Evolutionary conservation across 2,888 invertebrate genomes (phyloP), one percentile per base, ranked within the genome.

Genomic region (Polia nebulosa): DNA sequence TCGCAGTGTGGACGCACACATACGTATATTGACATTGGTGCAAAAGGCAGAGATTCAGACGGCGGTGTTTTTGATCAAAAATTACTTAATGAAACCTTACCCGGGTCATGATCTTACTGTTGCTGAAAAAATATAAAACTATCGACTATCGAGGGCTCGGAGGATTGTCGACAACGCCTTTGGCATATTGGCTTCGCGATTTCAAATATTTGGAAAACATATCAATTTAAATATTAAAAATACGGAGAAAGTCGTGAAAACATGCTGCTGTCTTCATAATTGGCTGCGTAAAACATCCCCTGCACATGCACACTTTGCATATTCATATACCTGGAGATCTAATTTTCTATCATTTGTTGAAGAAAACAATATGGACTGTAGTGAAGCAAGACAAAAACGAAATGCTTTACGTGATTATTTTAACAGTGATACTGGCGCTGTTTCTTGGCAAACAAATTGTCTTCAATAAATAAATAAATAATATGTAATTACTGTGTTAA

Each of bases 231-330:
- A 67, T 62, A 58, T 62, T 58, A 62, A 66, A 67, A 69, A 68
- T 56, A 39, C 68, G 63, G 68, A 64, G 63, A 68, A 72, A 68
- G 63, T 72, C 58, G 60, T 68, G 55, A 60, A 60, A 64, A 64
- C 72, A 63, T 63, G 59, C 51, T 73, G 64, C 56, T 59, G 56
- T 73, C 64, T 73, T 56, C 68, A 73, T 64, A 73, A 72, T 67
- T 72, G 59, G 72, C 49, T 72, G 59, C 63, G 63, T 45, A 72
- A 67, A 62, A 67, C 52, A 65, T 58, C 52, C 36, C 39, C 55
- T 36, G 34, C 55, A 63, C 55, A 55, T 63, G 63, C 45, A 55
- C 55, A 63, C 53, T 63, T 63, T 64, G 64, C 2, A 64, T 64
- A 64, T 57, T 57, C 64, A 64, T 57, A 64, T 64, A 64, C 64